Evolutionary conservation across 1,140 invertebrate genomes (phyloP).

Genomic region (Atta cephalotes): DNA sequence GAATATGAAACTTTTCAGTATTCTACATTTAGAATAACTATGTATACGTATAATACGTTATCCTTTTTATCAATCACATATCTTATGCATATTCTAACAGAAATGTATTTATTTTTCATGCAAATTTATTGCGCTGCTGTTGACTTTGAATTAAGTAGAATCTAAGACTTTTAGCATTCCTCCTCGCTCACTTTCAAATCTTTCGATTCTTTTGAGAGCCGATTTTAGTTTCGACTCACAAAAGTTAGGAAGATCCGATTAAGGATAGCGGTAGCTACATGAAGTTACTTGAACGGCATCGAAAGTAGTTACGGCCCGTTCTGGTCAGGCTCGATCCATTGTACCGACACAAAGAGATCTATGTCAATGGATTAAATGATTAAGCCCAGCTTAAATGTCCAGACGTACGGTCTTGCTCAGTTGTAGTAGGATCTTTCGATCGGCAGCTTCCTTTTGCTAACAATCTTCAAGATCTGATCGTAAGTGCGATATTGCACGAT

Average conservation of each 20-base stretch:
- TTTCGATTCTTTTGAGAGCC: conserved; percentile 38
- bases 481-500: not conserved
- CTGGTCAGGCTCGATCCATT: conserved; percentile 57
- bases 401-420: conserved; percentile 43
- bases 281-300: conserved; percentile 31
- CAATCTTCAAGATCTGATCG: conserved; percentile 32
- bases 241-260: conserved; percentile 56
- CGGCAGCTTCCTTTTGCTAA: conserved; percentile 29
- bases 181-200: conserved; percentile 42
- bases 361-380: conserved; percentile 69
- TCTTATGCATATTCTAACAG: not conserved
- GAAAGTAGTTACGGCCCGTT: conserved; percentile 65
- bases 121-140: conserved; percentile 17
- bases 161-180: conserved; percentile 33
- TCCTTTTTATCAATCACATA: not conserved
- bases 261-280: conserved; percentile 43
- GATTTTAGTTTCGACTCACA: conserved; percentile 55
- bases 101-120: not conserved
- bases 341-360: conserved; percentile 67
- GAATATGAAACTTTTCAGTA: not conserved
- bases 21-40: not conserved
- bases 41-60: not conserved
- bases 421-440: conserved; percentile 19
- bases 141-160: conserved; percentile 59
- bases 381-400: conserved; percentile 60